Base-by-base conservation (phyloP, 1,140 invertebrate genomes). In the Thalassaphorura encarpata region DNA sequence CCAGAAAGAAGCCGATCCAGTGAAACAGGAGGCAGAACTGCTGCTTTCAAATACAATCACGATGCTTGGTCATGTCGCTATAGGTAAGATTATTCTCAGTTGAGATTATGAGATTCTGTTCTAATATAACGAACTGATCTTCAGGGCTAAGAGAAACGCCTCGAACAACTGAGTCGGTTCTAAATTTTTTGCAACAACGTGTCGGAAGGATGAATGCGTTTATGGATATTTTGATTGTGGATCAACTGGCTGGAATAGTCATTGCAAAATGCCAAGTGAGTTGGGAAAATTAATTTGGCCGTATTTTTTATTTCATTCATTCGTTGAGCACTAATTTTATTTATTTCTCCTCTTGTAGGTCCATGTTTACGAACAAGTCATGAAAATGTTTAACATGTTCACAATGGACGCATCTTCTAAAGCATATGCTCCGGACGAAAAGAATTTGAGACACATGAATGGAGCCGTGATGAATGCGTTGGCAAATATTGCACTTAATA, bases 41-140 rank as follows among this genome's bases (percentile, higher is more conserved):
- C 91, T 98, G 27, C 91, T 91, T 56, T 86, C 89, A 24, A 99
- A 98, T 69, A 93, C 96, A 23, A 94, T 99, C 21, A 85, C 97
- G 39, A 94, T 96, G 79, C 75, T 99, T 70, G 94, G 96, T 0
- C 91, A 96, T 70, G 89, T 99, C 4, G 95, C 95, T 0, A 91
- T 97, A 4, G 85, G n/a, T n/a, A n/a, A n/a, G n/a, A n/a, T n/a
- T n/a, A n/a, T n/a, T n/a, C n/a, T n/a, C n/a, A 89, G 0, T 73
- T 99, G 53, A 92, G 87, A 74, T 42, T 18, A 11, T 11, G 33
- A 36, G n/a, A 11, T 8, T 11, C n/a, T 36, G 33, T 8, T 36
- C n/a, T 36, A 11, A 36, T 36, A n/a, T n/a, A n/a, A n/a, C n/a
- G n/a, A n/a, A n/a, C n/a, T n/a, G n/a, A n/a, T n/a, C n/a, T n/a